These are phyloP conservation scores for Nemotelus nigrinus DNA, from an alignment of 2,888 invertebrate genomes.

Conservation along the genomic window DNA sequence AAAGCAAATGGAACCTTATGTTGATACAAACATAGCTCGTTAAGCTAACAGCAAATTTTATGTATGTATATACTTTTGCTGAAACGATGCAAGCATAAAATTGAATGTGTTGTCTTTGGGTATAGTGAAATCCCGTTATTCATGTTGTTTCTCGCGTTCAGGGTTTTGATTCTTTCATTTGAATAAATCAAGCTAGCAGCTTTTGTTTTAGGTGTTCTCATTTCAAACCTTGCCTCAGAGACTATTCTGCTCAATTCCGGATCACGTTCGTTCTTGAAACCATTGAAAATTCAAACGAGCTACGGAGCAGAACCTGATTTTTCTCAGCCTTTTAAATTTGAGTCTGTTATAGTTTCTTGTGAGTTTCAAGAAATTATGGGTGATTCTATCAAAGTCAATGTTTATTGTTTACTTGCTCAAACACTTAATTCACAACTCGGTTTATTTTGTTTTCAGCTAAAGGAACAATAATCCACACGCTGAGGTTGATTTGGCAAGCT, in stretches of 20 bases:
- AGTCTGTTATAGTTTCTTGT: too few relatives aligned
- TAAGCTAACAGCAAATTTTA: neutral
- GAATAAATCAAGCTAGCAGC: neutral
- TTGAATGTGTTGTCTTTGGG: constrained; percentile 4
- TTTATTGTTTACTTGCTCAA: too few relatives aligned
- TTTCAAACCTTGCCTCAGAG: neutral
- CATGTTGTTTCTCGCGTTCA: neutral
- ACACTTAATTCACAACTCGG: too few relatives aligned
- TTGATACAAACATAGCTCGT: neutral
- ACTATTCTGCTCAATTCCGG: neutral
- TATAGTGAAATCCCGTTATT: neutral
- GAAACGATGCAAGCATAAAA: constrained; percentile 3
- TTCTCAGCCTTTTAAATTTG: too few relatives aligned
- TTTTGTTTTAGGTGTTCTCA: neutral
- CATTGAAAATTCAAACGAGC: too few relatives aligned
- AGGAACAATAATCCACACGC: too few relatives aligned
- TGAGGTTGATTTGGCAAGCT: too few relatives aligned
- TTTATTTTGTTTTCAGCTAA: too few relatives aligned
- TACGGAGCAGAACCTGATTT: too few relatives aligned
- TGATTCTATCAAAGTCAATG: too few relatives aligned
- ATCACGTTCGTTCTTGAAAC: too few relatives aligned
- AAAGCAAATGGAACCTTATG: neutral
- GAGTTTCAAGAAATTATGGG: too few relatives aligned
- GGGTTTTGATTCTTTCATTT: constrained; percentile 1
- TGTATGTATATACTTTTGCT: neutral